Evolutionary conservation across 1,140 invertebrate genomes (phyloP).

Genomic region (Lethocerus indicus): DNA sequence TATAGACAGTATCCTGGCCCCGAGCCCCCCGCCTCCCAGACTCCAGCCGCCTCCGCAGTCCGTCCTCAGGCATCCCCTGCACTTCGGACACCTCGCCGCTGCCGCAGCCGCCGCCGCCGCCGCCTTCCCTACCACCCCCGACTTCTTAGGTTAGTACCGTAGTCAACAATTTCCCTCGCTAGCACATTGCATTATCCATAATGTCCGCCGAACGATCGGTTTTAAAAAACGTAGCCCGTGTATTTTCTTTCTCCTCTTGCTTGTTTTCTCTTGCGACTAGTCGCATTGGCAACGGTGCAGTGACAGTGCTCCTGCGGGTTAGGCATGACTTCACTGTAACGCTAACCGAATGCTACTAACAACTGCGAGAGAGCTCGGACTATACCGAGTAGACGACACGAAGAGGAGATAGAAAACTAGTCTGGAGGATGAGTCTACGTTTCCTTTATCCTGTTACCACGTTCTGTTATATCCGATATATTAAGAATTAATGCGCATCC

Average conservation of each 20-base stretch:
- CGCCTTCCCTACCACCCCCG: conserved; percentile 40
- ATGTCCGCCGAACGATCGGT: not conserved
- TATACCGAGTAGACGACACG: too few relatives aligned
- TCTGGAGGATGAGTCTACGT: too few relatives aligned
- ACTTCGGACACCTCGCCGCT: conserved; percentile 33
- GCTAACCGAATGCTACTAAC: too few relatives aligned
- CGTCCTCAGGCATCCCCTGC: conserved; percentile 35
- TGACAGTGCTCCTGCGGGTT: too few relatives aligned
- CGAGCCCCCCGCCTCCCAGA: conserved; percentile 25
- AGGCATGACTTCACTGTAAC: too few relatives aligned
- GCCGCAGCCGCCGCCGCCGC: conserved; percentile 31
- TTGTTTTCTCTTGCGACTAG: not conserved
- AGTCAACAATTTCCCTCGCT: not conserved
- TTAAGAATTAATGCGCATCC: too few relatives aligned
- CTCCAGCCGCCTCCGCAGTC: conserved; percentile 26
- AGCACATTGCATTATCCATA: not conserved
- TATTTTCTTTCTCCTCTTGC: not conserved
- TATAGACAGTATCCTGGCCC: conserved; percentile 53
- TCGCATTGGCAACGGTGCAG: too few relatives aligned
- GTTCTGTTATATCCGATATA: too few relatives aligned
- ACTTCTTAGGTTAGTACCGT: conserved; percentile 50
- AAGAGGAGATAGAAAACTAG: too few relatives aligned
- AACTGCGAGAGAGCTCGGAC: too few relatives aligned
- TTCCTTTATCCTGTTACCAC: too few relatives aligned
- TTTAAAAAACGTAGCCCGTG: not conserved